These are phyloP conservation scores for Arnoldichthys spilopterus DNA, from an alignment of 2,797 vertebrate species.

Conservation along the genomic window DNA sequence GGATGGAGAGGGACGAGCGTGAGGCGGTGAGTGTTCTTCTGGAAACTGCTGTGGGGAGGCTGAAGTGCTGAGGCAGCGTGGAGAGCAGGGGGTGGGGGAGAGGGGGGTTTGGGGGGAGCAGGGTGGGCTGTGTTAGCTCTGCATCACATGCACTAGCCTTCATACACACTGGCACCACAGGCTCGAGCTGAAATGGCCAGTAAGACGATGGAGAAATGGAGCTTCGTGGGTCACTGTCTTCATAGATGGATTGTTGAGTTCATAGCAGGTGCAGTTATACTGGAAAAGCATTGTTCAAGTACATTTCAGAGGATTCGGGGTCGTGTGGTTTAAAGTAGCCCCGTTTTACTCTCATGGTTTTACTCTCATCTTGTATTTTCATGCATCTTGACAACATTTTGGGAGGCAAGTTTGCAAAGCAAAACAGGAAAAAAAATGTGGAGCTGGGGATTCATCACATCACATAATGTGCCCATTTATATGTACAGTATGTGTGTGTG, in stretches of 20 bases:
- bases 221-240: background rate
- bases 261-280: background rate
- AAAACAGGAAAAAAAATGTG: too few species aligned
- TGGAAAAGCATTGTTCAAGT: too few species aligned
- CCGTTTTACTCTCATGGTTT: too few species aligned
- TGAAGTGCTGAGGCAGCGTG: conserved; percentile 64
- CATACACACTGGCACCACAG: conserved; percentile 8
- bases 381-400: too few species aligned
- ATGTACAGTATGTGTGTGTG: conserved; percentile 60
- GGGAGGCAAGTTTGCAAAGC: too few species aligned
- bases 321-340: too few species aligned
- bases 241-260: background rate
- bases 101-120: conserved; percentile 36
- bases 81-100: conserved; percentile 17
- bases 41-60: conserved; percentile 67
- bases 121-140: conserved; percentile 53
- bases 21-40: conserved; percentile 78
- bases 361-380: too few species aligned
- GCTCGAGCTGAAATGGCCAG: background rate
- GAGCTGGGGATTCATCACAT: background rate
- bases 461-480: conserved; percentile 55
- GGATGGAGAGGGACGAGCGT: conserved; percentile 65
- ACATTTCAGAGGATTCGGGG: too few species aligned
- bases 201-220: background rate
- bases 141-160: conserved; percentile 9